phyloP scores from a whole-genome alignment of 2,888 invertebrate genomes.

The Eristalis tenax region DNA sequence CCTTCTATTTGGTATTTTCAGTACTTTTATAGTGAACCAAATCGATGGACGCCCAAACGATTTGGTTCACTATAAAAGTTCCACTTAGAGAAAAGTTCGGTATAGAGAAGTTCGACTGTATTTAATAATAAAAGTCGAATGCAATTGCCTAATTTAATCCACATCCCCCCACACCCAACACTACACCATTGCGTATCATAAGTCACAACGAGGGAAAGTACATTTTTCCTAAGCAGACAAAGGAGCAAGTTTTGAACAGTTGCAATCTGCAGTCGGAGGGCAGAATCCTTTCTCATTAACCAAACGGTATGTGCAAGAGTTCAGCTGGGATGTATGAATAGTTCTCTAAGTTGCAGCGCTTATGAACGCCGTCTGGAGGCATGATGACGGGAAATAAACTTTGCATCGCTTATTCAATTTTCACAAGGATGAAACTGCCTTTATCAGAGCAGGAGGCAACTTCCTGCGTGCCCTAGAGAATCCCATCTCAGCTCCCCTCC shows the following conservation, averaged over 20 bases:
- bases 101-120: too few relatives aligned
- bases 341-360: constrained; percentile 1
- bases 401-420: constrained; percentile 17
- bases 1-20: too few relatives aligned
- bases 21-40: too few relatives aligned
- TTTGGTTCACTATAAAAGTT: too few relatives aligned
- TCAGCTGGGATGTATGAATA: neutral
- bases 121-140: too few relatives aligned
- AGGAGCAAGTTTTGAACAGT: neutral
- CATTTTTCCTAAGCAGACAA: neutral
- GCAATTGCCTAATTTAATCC: neutral
- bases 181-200: too few relatives aligned
- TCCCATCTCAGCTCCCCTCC: neutral
- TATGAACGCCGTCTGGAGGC: constrained; percentile 8
- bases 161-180: neutral
- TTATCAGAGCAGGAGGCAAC: neutral
- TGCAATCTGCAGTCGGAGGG: neutral
- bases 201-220: neutral
- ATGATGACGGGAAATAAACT: constrained; percentile 9
- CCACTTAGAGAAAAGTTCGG: too few relatives aligned
- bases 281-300: neutral
- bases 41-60: too few relatives aligned
- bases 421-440: neutral
- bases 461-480: neutral
- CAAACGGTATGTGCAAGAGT: neutral